A percentile compares a stretch with the other conserved stretches of the same genome.
These are phyloP conservation scores for Schizopygopsis malacanthus DNA, from an alignment of 2,797 vertebrate species.

Conservation along the genomic window DNA sequence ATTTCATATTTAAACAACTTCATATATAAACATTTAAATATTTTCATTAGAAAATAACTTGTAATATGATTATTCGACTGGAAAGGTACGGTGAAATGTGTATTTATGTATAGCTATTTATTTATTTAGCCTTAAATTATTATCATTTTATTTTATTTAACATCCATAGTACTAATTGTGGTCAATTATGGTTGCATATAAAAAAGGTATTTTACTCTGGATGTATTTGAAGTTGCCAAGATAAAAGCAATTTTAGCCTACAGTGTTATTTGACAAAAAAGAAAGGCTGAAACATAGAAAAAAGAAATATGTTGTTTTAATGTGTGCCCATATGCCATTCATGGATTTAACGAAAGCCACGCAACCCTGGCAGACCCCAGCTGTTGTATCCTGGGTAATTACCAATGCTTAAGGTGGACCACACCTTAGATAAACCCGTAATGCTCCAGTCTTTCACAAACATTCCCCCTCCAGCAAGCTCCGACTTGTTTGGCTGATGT, in stretches of 20 bases:
- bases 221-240: background rate
- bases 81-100: too few relatives aligned
- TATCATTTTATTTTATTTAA: background rate
- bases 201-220: background rate
- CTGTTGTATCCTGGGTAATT: constrained; percentile 86
- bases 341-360: constrained; percentile 66
- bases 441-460: constrained; percentile 87
- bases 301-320: background rate
- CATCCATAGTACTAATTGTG: background rate
- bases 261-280: background rate
- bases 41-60: too few relatives aligned
- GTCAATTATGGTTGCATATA: background rate
- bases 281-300: background rate
- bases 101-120: too few relatives aligned
- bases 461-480: constrained; percentile 89
- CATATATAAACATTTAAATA: background rate
- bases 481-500: constrained; percentile 78
- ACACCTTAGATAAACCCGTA: constrained; percentile 97
- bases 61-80: too few relatives aligned
- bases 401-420: constrained; percentile 87
- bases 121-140: too few relatives aligned
- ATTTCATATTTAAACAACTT: background rate
- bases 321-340: constrained; percentile 28
- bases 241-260: background rate
- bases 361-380: constrained; percentile 68